Conservation (phyloP, 2,113 vertebrate genomes). For the Etheostoma spectabile region DNA sequence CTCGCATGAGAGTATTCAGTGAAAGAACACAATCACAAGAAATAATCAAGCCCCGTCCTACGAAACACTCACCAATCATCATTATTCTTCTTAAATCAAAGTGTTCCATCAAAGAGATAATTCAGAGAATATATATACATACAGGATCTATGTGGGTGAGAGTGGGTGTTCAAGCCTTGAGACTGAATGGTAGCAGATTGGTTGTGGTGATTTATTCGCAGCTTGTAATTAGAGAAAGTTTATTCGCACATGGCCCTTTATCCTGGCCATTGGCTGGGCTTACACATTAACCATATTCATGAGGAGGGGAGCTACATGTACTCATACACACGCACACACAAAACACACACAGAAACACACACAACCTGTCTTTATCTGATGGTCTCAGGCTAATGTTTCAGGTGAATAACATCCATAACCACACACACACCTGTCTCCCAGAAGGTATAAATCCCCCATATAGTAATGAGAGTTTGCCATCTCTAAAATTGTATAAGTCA, state of each 20-base stretch:
- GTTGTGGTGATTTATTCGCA: constrained; percentile 48
- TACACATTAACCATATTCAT: constrained; percentile 65
- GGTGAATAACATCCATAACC: neutral
- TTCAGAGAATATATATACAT: neutral
- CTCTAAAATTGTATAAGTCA: constrained; percentile 45
- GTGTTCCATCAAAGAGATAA: neutral
- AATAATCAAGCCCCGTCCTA: constrained; percentile 9
- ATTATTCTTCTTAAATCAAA: neutral
- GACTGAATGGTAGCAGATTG: constrained; percentile 45
- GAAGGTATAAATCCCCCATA: constrained; percentile 31
- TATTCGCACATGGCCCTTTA: constrained; percentile 53
- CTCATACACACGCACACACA: constrained; percentile 5
- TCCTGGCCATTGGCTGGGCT: constrained; percentile 63
- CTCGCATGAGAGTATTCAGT: neutral
- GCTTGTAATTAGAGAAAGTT: constrained; percentile 54
- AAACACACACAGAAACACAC: constrained; percentile 10
- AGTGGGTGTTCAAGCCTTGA: constrained; percentile 14
- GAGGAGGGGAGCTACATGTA: constrained; percentile 25
- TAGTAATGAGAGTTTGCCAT: constrained; percentile 44
- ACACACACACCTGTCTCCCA: constrained; percentile 32
- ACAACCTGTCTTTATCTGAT: constrained; percentile 37
- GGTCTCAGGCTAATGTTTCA: constrained; percentile 29
- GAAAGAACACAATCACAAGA: constrained; percentile 8
- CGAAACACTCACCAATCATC: constrained; percentile 12
- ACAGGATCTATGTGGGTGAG: neutral